These are phyloP conservation scores for Cantharis flavilabris DNA, from an alignment of 2,888 invertebrate genomes.

Conservation along the genomic window DNA sequence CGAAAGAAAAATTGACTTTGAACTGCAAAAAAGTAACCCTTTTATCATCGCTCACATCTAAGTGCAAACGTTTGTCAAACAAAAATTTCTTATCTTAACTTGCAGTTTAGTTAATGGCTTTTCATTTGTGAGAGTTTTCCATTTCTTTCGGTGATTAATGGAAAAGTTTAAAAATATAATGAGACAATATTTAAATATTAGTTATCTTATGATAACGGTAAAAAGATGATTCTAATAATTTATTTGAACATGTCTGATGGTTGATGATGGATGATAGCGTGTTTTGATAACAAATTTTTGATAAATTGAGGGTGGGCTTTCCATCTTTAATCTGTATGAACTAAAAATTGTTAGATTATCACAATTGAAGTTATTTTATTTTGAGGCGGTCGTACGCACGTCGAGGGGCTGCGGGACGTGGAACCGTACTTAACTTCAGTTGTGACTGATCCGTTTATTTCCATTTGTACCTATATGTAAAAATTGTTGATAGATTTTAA, in stretches of 20 bases:
- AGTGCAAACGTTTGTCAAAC: slow-evolving; percentile 30
- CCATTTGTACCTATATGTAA: not conserved
- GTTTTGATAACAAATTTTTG: not conserved
- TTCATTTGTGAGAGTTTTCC: not conserved
- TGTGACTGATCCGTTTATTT: not conserved
- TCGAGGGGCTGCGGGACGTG: not conserved
- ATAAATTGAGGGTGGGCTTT: not conserved
- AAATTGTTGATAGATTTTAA: slow-evolving; percentile 11
- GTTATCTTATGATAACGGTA: not conserved
- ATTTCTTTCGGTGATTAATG: not conserved
- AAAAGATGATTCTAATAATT: not conserved
- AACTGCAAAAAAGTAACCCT: slow-evolving; percentile 23
- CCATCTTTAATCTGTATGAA: not conserved
- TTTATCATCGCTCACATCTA: slow-evolving; percentile 17
- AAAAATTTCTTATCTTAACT: slow-evolving; percentile 23
- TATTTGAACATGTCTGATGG: not conserved
- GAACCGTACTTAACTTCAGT: not conserved
- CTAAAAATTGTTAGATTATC: not conserved
- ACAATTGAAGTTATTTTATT: not conserved
- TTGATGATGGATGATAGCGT: not conserved
- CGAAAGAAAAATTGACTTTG: slow-evolving; percentile 25
- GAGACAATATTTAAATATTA: not conserved
- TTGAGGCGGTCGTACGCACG: no score
- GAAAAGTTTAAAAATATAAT: not conserved
- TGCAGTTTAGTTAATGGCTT: slow-evolving; percentile 25